Evolutionary conservation across 2,113 vertebrate genomes (phyloP), one percentile per base, ranked within the genome.

Genomic region (Phrynosoma blainvillii): DNA sequence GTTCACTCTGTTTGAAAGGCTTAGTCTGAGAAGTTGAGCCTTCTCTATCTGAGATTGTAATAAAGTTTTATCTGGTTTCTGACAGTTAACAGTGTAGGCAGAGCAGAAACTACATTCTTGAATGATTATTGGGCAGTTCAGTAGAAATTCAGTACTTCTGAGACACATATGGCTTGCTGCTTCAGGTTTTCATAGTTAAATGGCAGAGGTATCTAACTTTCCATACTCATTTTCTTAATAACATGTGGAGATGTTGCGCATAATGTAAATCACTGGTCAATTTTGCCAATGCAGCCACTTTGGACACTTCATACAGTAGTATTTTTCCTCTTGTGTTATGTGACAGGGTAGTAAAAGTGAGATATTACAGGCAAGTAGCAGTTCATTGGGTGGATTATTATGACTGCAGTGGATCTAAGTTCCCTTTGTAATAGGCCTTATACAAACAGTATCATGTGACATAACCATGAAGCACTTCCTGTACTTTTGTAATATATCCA

Each of bases 401-500:
- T 36, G 25, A 56, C 14, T 54, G 9, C 70, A 68, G 70, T 87
- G 18, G 68, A 42, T 13, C 65, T 73, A 88, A 12, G 32, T 2
- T 84, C 14, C 25, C 47, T 78, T 68, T 78, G 42, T 84, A 62
- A 23, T 76, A 52, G 14, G 65, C 21, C 14, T 36, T 88, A 27
- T 70, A 42, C 65, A 77, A 70, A 32, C 36, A 73, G 9, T 78
- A 27, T 77, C 87, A 88, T 70, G 81, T 84, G 87, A 77, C 30
- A 78, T 66, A 32, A 5, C 68, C 59, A 88, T 88, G 74, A 83
- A 88, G 40, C n/a, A 42, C 42, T 84, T 88, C 76, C 74, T 84
- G 52, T 84, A 78, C 83, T 36, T 47, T 54, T 87, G 23, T 73
- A 70, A 25, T n/a, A 11, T 78, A 18, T 30, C 47, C 30, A 56